Percentiles rank a stretch among this genome's conserved stretches.
Evolutionary conservation across 2,797 vertebrate genomes (phyloP).

Genomic region (Spheniscus humboldti): DNA sequence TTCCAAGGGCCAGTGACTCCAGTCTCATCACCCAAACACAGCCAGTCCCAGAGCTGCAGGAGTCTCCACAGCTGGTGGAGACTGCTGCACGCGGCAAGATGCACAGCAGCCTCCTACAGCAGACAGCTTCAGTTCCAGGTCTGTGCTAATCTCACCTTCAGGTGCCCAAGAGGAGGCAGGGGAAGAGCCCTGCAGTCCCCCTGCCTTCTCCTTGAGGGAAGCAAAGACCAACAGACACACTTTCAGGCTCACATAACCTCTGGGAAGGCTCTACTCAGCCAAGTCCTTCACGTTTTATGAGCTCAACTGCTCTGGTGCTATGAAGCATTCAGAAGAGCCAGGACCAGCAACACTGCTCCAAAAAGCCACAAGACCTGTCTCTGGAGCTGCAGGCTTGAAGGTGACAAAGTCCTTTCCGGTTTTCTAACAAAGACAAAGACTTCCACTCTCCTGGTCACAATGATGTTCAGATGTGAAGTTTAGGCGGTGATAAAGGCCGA

Average conservation of each 20-base stretch:
- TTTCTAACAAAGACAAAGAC: background rate
- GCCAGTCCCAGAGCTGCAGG: background rate
- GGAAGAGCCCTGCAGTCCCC: background rate
- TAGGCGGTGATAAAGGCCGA: background rate
- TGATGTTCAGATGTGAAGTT: background rate
- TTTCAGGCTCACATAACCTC: accelerated
- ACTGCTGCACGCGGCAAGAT: accelerated
- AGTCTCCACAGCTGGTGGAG: background rate
- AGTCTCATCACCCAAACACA: too few relatives aligned
- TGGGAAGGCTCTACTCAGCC: background rate
- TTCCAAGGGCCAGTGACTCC: background rate
- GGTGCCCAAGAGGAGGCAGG: too few relatives aligned
- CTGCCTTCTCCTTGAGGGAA: background rate
- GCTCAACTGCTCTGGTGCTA: background rate
- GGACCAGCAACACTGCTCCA: background rate
- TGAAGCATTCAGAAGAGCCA: background rate
- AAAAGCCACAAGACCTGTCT: background rate
- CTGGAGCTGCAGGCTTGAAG: background rate
- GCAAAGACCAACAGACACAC: background rate
- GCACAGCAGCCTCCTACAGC: background rate
- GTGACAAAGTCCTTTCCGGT: background rate
- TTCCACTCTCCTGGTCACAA: background rate
- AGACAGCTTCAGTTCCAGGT: background rate
- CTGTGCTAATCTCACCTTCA: background rate
- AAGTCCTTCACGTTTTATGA: background rate